Evolutionary conservation across 2,888 invertebrate species (phyloP).

Genomic region (Philaethria dido): DNA sequence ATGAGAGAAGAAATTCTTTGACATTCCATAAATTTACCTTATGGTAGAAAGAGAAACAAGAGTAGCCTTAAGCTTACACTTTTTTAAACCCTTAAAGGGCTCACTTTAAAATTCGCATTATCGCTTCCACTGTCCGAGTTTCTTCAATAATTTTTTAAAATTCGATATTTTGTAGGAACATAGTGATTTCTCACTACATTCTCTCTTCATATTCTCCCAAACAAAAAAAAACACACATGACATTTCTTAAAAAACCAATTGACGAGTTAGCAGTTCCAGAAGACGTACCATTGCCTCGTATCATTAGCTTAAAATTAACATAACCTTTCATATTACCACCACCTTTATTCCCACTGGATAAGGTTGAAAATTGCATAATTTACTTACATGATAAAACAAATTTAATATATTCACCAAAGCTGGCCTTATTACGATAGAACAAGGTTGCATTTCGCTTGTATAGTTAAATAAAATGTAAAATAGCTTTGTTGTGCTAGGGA

Average conservation of each 20-base stretch:
- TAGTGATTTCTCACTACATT: background rate
- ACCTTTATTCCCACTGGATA: conserved; percentile 54
- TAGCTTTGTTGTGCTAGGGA: conserved; percentile 68
- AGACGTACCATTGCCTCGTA: conserved; percentile 55
- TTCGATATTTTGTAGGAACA: too few relatives aligned
- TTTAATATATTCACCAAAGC: conserved; percentile 49
- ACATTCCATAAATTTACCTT: too few relatives aligned
- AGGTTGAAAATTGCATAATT: conserved; percentile 53
- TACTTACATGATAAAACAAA: conserved; percentile 50
- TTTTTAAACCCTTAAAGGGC: too few relatives aligned
- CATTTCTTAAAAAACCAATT: conserved; percentile 33
- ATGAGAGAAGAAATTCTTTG: too few relatives aligned
- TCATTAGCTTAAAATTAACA: conserved; percentile 78
- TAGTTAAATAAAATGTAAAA: conserved; percentile 42
- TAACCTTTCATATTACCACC: conserved; percentile 58
- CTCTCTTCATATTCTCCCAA: background rate
- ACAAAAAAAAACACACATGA: background rate
- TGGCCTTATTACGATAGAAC: conserved; percentile 49
- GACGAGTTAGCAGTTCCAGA: conserved; percentile 42
- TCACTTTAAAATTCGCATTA: too few relatives aligned
- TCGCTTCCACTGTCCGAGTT: too few relatives aligned
- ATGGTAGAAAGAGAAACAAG: too few relatives aligned
- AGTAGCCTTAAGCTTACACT: too few relatives aligned
- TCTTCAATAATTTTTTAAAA: too few relatives aligned
- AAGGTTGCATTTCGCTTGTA: conserved; percentile 56